phyloP scores from a whole-genome alignment of 1,140 invertebrate genomes.

The Eulimnadia texana region DNA sequence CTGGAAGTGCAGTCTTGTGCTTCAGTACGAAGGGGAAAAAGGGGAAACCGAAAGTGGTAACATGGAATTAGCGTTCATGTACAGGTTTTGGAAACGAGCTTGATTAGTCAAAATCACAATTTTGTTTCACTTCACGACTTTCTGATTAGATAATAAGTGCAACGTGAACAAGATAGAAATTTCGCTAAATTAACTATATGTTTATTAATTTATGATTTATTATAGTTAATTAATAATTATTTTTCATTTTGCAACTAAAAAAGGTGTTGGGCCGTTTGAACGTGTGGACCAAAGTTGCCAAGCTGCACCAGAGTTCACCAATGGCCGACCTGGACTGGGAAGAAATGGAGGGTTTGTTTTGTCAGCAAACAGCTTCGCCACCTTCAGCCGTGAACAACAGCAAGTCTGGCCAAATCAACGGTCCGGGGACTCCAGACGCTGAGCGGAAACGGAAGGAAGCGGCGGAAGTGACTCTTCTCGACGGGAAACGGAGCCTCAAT shows the following conservation, averaged over 20 bases:
- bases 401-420: slow-evolving; percentile 7
- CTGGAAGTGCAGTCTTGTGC: too few species aligned
- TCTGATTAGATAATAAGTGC: too few species aligned
- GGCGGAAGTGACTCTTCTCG: slow-evolving; percentile 45
- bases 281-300: slow-evolving; percentile 80
- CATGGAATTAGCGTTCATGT: too few species aligned
- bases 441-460: slow-evolving; percentile 27
- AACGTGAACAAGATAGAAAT: too few species aligned
- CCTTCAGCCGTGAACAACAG: neutral
- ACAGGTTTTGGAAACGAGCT: too few species aligned
- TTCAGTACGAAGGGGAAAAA: too few species aligned
- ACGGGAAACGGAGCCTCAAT: slow-evolving; percentile 89
- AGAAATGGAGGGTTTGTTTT: slow-evolving; percentile 83
- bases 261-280: slow-evolving; percentile 70
- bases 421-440: slow-evolving; percentile 19
- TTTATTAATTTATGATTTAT: too few species aligned
- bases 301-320: slow-evolving; percentile 62
- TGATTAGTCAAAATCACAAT: too few species aligned
- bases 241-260: slow-evolving; percentile 15
- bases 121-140: too few species aligned
- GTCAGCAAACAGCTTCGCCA: slow-evolving; percentile 48
- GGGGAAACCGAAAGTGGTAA: too few species aligned
- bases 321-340: slow-evolving; percentile 72
- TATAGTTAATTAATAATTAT: neutral
- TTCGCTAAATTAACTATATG: too few species aligned